Conservation (phyloP, 64 coral and sea anemone genomes). For the Montipora foliosa region DNA sequence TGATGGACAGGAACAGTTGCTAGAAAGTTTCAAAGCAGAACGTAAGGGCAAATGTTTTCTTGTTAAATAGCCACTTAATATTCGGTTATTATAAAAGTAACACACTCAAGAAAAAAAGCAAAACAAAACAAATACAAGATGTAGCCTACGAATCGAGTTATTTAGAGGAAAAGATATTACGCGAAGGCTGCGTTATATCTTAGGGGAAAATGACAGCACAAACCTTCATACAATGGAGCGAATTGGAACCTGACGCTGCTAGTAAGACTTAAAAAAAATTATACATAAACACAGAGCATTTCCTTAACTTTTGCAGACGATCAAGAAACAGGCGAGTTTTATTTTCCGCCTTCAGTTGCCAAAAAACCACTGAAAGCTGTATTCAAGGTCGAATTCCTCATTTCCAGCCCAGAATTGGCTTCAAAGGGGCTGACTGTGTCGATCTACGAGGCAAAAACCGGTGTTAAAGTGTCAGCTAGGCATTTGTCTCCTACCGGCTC, state of each 20-base stretch:
- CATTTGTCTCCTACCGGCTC: background rate
- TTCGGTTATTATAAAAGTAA: no score
- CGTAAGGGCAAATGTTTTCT: background rate
- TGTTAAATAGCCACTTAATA: no score
- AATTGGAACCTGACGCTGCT: background rate
- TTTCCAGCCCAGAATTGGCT: background rate
- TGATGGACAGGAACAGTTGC: background rate
- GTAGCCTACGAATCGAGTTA: no score
- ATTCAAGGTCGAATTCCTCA: background rate
- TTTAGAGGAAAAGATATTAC: no score
- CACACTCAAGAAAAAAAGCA: no score
- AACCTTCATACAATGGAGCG: background rate
- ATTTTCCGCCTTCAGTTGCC: background rate
- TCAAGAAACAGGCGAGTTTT: conserved; percentile 3
- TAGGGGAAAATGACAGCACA: background rate
- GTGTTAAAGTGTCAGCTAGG: background rate
- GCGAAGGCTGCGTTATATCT: no score
- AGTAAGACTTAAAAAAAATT: no score
- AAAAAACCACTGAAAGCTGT: background rate
- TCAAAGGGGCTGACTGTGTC: background rate
- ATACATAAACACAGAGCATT: background rate
- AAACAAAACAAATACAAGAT: no score
- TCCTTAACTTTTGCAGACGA: background rate
- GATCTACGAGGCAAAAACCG: background rate
- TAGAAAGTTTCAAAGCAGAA: background rate